These are phyloP conservation scores for Orbicella faveolata DNA, from an alignment of 64 coral and sea anemone species.

Conservation along the genomic window DNA sequence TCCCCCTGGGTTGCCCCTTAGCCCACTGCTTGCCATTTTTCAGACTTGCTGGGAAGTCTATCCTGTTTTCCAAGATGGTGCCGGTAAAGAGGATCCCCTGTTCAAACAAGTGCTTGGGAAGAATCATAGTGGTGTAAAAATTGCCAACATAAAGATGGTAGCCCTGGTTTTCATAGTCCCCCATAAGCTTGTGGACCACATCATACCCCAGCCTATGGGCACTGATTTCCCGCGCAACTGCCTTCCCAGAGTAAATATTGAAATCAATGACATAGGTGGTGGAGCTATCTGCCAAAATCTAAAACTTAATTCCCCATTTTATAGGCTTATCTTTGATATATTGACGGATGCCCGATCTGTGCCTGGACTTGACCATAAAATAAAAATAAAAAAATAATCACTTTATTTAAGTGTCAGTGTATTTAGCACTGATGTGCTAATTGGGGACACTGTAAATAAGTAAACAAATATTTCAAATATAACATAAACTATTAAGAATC, in stretches of 20 bases:
- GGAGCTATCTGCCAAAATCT: conserved; percentile 57
- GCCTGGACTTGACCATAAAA: conserved; percentile 38
- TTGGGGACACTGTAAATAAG: no score
- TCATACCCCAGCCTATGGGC: conserved; percentile 45
- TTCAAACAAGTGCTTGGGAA: conserved; percentile 24
- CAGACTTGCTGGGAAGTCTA: conserved; percentile 10
- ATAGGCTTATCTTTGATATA: not conserved
- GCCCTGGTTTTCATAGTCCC: not conserved
- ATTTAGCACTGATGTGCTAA: no score
- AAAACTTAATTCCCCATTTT: conserved; percentile 72
- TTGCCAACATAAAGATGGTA: conserved; percentile 51
- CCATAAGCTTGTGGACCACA: conserved; percentile 25
- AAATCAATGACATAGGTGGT: not conserved
- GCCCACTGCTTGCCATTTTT: conserved; percentile 49
- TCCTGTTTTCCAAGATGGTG: conserved; percentile 22
- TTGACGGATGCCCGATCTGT: conserved; percentile 7
- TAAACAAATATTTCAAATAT: no score
- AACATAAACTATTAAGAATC: no score
- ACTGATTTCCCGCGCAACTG: not conserved
- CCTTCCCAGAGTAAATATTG: conserved; percentile 28
- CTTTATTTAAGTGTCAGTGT: no score
- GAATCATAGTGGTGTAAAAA: conserved; percentile 20
- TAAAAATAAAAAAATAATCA: no score
- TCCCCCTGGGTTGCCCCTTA: conserved; percentile 19
- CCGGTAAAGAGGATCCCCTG: conserved; percentile 3